Conservation (phyloP, 2,888 invertebrate genomes). For the Volucella inflata region DNA sequence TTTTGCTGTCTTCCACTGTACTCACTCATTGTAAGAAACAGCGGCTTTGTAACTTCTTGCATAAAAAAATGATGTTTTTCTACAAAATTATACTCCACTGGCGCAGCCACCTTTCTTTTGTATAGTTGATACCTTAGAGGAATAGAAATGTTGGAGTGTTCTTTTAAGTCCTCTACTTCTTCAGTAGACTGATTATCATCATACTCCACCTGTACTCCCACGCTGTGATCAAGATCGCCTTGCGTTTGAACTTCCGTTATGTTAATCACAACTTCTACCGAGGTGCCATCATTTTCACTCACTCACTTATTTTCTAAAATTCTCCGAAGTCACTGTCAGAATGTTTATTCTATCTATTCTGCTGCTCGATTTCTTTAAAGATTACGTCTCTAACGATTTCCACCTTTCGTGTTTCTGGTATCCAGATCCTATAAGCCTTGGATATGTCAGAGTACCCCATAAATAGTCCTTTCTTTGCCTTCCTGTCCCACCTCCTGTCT, state of each 20-base stretch:
- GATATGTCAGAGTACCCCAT: constrained; percentile 79
- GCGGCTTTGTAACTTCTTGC: constrained; percentile 12
- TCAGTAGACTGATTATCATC: constrained; percentile 6
- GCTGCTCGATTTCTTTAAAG: constrained; percentile 27
- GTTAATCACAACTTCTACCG: neutral
- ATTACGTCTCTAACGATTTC: constrained; percentile 30
- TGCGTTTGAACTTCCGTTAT: neutral
- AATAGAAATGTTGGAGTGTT: neutral
- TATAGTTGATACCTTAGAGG: neutral
- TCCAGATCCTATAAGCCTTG: constrained; percentile 77
- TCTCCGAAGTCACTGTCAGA: neutral
- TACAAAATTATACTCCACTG: constrained; percentile 1
- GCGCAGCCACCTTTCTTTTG: neutral
- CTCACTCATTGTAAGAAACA: constrained; percentile 1
- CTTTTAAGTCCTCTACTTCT: neutral
- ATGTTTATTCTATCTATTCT: neutral
- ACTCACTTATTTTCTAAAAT: neutral
- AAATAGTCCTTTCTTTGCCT: constrained; percentile 70
- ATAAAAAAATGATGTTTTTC: constrained; percentile 33
- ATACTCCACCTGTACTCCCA: neutral
- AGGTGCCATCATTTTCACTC: neutral
- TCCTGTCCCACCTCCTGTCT: constrained; percentile 78
- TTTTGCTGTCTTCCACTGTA: constrained; percentile 35
- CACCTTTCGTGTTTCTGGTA: constrained; percentile 18
- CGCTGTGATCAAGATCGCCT: neutral